A percentile compares a stretch with the other conserved stretches of the same genome.
These are phyloP conservation scores for Scophthalmus maximus DNA, from an alignment of 2,113 vertebrate species.

Conservation along the genomic window DNA sequence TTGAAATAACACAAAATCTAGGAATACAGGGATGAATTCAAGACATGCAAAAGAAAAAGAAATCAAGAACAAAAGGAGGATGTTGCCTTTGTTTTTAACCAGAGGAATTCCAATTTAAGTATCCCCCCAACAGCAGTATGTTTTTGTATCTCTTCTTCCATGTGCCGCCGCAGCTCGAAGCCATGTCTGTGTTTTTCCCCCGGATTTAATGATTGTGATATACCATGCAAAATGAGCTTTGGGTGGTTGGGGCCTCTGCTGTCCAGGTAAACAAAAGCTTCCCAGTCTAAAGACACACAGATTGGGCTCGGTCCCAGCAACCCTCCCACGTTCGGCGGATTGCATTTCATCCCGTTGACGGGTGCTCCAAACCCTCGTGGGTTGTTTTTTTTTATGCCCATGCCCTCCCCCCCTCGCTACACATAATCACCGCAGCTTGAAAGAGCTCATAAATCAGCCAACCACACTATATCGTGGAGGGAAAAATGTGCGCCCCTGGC, in stretches of 20 bases:
- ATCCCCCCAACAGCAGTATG: not conserved
- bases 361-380: slow-evolving; percentile 44
- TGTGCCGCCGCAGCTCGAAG: slow-evolving; percentile 25
- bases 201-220: slow-evolving; percentile 58
- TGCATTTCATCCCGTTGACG: slow-evolving; percentile 72
- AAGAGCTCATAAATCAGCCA: slow-evolving; percentile 74
- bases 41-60: slow-evolving; percentile 17
- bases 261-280: slow-evolving; percentile 76
- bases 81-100: slow-evolving; percentile 25
- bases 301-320: slow-evolving; percentile 55
- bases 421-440: slow-evolving; percentile 68
- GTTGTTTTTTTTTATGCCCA: slow-evolving; percentile 61
- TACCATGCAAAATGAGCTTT: slow-evolving; percentile 62
- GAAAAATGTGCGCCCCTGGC: slow-evolving; percentile 62
- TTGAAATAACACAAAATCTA: too few relatives aligned
- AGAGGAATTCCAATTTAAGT: slow-evolving; percentile 24
- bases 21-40: not conserved
- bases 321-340: slow-evolving; percentile 56
- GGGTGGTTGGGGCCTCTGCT: slow-evolving; percentile 51
- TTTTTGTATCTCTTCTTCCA: slow-evolving; percentile 35
- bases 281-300: slow-evolving; percentile 46
- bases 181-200: slow-evolving; percentile 26
- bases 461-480: slow-evolving; percentile 65
- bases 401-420: slow-evolving; percentile 42
- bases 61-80: slow-evolving; percentile 7